A percentile compares a stretch with the other conserved stretches of the same genome.
Conservation (phyloP, 92 coral and sea anemone species). For the Palythoa heliodiscus region DNA sequence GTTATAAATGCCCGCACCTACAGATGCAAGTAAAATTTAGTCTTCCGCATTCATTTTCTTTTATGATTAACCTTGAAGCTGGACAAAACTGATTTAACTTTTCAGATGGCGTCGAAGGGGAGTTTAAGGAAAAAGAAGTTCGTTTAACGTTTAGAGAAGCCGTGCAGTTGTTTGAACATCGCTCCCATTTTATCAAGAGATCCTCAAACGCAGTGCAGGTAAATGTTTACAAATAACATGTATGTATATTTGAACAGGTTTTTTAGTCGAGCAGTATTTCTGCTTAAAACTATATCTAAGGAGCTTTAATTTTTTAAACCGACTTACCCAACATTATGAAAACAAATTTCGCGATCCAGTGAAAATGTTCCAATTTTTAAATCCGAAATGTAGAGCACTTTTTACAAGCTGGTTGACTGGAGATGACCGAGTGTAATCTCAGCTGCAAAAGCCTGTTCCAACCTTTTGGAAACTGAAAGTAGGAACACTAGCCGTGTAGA, state of each 20-base stretch:
- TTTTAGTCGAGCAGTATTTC: not conserved
- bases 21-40: not conserved
- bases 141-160: slow-evolving; percentile 87
- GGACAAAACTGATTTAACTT: not conserved
- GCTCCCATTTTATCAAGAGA: slow-evolving; percentile 83
- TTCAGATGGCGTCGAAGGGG: slow-evolving; percentile 85
- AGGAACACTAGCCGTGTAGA: no score
- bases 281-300: not conserved
- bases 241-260: not conserved
- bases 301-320: not conserved
- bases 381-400: no score
- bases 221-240: slow-evolving; percentile 3
- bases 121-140: slow-evolving; percentile 75
- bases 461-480: no score
- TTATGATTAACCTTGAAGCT: not conserved
- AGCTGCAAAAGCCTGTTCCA: no score
- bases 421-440: no score
- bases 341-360: no score
- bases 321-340: not conserved
- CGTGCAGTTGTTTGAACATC: slow-evolving; percentile 91
- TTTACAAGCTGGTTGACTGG: no score
- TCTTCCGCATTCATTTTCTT: not conserved
- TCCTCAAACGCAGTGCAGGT: slow-evolving; percentile 95
- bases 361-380: no score
- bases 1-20: no score